Evolutionary conservation across 1,140 invertebrate genomes (phyloP).

Genomic region (Colletes gigas): DNA sequence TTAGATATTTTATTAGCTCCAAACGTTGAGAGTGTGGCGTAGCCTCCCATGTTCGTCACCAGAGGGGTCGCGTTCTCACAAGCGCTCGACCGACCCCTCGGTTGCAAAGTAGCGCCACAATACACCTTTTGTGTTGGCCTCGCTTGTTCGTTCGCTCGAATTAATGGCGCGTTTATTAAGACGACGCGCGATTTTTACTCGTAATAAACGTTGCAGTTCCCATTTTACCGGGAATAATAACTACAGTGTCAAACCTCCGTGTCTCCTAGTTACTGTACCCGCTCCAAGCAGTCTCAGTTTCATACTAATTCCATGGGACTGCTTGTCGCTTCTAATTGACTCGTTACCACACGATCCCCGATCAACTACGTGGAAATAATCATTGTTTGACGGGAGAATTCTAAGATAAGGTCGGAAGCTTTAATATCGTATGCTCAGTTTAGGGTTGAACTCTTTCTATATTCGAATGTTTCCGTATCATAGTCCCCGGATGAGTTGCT

Average conservation of each 20-base stretch:
- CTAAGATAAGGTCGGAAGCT: no score
- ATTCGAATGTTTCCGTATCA: background rate
- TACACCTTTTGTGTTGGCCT: no score
- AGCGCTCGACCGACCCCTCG: no score
- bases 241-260: no score
- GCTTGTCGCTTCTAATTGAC: background rate
- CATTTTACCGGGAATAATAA: background rate
- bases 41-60: no score
- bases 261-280: background rate
- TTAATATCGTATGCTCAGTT: no score
- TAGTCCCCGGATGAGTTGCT: no score
- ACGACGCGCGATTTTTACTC: background rate
- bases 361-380: background rate
- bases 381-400: background rate
- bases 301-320: background rate
- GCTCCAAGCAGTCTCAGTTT: background rate
- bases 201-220: background rate
- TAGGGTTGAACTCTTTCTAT: no score
- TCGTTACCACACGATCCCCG: background rate
- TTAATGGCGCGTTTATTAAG: conserved; percentile 4
- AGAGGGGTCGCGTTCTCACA: no score
- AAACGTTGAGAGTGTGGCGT: no score
- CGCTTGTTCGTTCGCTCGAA: background rate
- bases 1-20: no score
- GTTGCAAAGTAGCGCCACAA: no score